These are phyloP conservation scores for Apantesis nais DNA, from an alignment of 2,888 invertebrate genomes.

Conservation along the genomic window DNA sequence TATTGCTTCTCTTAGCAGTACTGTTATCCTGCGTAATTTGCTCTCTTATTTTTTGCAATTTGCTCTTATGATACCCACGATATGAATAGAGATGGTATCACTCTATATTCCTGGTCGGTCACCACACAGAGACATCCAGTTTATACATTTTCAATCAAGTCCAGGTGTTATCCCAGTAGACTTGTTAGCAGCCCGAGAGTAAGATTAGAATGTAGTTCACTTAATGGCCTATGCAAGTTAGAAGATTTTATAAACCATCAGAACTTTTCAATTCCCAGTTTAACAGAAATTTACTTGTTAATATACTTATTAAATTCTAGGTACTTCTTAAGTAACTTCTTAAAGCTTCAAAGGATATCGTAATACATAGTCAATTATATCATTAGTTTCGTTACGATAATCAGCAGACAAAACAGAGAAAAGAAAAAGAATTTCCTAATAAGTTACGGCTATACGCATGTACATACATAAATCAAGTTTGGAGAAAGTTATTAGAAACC, in stretches of 20 bases:
- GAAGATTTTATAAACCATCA: neutral
- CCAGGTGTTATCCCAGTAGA: neutral
- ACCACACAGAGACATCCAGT: too few species aligned
- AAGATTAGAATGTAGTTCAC: neutral
- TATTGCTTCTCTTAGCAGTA: too few species aligned
- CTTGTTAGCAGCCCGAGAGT: too few species aligned
- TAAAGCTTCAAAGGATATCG: too few species aligned
- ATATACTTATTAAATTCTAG: neutral
- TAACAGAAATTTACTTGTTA: neutral
- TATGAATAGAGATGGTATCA: too few species aligned
- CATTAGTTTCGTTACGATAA: neutral
- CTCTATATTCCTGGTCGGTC: too few species aligned
- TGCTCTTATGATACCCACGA: too few species aligned
- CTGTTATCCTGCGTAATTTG: too few species aligned
- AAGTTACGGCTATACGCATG: conserved; percentile 1
- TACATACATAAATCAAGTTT: conserved; percentile 23
- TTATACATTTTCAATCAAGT: too few species aligned
- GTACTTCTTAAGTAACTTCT: too few species aligned
- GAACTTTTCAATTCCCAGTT: neutral
- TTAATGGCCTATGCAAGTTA: neutral
- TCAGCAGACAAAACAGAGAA: neutral
- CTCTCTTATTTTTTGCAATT: too few species aligned
- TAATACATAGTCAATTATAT: too few species aligned
- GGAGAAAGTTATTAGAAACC: conserved; percentile 47
- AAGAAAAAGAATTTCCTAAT: neutral